These are phyloP conservation scores for Nycticebus coucang DNA, from an alignment of 2,113 vertebrate species.

Conservation along the genomic window DNA sequence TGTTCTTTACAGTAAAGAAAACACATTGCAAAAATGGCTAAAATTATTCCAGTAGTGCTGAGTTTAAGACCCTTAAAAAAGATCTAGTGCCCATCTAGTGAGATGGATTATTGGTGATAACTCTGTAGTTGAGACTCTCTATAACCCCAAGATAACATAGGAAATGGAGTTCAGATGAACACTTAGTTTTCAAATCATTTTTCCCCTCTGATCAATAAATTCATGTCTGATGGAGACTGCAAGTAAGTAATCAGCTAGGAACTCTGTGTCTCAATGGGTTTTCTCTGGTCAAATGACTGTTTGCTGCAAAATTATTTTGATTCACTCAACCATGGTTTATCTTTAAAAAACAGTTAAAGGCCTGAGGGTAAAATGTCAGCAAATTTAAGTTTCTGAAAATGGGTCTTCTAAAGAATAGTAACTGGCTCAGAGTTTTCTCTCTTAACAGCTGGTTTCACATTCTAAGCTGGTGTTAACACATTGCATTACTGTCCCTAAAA, in stretches of 20 bases:
- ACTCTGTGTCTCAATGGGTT: conserved; percentile 61
- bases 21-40: conserved; percentile 20
- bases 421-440: neutral
- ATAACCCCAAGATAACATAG: conserved; percentile 63
- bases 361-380: conserved; percentile 69
- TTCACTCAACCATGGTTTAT: conserved; percentile 62
- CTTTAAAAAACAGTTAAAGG: conserved; percentile 61
- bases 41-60: conserved; percentile 65
- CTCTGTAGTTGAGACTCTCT: conserved; percentile 49
- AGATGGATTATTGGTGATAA: conserved; percentile 73
- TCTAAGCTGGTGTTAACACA: neutral
- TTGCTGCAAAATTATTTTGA: conserved; percentile 78
- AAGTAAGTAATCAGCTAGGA: conserved; percentile 71
- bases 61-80: conserved; percentile 68
- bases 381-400: conserved; percentile 71
- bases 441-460: neutral
- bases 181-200: conserved; percentile 76
- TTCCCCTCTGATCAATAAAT: conserved; percentile 74
- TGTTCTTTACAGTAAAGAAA: conserved; percentile 57
- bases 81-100: conserved; percentile 68
- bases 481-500: neutral
- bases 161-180: conserved; percentile 70
- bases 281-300: conserved; percentile 71
- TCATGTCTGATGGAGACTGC: conserved; percentile 67
- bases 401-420: conserved; percentile 38